These are phyloP conservation scores for Dipodomys ordii DNA, from an alignment of 2,113 vertebrate genomes.

Conservation along the genomic window DNA sequence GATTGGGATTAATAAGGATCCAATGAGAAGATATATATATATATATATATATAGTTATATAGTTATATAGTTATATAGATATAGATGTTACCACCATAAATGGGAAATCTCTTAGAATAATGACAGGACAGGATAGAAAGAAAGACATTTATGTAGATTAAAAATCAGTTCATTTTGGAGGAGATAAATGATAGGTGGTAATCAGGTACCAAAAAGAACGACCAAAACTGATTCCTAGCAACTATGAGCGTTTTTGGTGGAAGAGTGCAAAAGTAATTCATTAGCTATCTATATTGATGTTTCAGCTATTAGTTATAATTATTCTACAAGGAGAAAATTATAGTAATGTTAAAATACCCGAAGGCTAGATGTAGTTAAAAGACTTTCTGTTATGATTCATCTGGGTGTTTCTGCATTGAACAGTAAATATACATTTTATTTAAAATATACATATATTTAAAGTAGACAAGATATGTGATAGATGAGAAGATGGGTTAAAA, in stretches of 20 bases:
- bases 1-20: neutral
- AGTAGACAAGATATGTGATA: neutral
- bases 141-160: neutral
- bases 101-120: neutral
- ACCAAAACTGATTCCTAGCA: neutral
- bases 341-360: neutral
- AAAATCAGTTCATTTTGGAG: neutral
- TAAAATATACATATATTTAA: neutral
- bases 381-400: neutral
- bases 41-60: no score
- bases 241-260: neutral
- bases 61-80: no score
- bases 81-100: fast-evolving
- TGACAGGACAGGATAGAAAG: neutral
- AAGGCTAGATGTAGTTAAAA: neutral
- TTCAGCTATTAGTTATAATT: neutral
- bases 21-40: no score
- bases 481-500: neutral
- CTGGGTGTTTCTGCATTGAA: neutral
- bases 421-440: no score
- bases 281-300: neutral
- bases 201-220: neutral
- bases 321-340: neutral
- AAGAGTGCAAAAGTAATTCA: neutral
- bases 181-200: neutral